phyloP scores from a whole-genome alignment of 2,113 vertebrate genomes.

The Formicarius rufipectus region DNA sequence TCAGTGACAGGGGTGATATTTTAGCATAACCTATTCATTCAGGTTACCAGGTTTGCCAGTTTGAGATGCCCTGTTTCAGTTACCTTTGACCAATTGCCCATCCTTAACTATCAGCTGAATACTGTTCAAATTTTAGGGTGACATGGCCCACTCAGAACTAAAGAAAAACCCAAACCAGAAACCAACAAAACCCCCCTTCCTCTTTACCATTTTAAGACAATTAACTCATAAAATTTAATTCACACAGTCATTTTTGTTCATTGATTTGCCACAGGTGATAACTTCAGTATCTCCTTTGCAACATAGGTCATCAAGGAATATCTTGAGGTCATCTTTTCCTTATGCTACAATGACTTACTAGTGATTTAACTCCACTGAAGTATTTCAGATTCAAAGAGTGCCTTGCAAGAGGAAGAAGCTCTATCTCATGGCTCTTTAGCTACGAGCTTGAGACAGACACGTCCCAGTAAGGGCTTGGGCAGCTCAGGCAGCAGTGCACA shows the following conservation, averaged over 20 bases:
- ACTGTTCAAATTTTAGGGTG: not conserved
- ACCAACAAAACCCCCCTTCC: rapidly evolving
- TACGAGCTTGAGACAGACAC: not conserved
- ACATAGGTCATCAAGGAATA: not conserved
- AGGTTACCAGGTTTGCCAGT: not conserved
- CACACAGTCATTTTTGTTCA: not conserved
- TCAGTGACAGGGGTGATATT: not conserved
- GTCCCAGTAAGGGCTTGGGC: not conserved
- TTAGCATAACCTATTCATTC: not conserved
- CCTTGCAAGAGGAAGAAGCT: not conserved
- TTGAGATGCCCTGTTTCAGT: not conserved
- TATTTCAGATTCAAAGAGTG: not conserved
- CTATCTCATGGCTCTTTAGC: not conserved
- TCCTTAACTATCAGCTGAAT: not conserved
- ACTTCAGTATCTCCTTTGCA: not conserved
- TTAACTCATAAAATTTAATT: not conserved
- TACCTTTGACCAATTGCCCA: not conserved
- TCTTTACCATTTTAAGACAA: not conserved
- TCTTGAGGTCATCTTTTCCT: not conserved
- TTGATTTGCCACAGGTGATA: not conserved
- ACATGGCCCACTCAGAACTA: not conserved
- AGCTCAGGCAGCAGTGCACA: not conserved
- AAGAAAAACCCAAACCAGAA: not conserved
- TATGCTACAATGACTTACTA: not conserved
- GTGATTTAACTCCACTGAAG: not conserved